Evolutionary conservation across 2,113 vertebrate species (phyloP).

Genomic region (Bufo bufo): DNA sequence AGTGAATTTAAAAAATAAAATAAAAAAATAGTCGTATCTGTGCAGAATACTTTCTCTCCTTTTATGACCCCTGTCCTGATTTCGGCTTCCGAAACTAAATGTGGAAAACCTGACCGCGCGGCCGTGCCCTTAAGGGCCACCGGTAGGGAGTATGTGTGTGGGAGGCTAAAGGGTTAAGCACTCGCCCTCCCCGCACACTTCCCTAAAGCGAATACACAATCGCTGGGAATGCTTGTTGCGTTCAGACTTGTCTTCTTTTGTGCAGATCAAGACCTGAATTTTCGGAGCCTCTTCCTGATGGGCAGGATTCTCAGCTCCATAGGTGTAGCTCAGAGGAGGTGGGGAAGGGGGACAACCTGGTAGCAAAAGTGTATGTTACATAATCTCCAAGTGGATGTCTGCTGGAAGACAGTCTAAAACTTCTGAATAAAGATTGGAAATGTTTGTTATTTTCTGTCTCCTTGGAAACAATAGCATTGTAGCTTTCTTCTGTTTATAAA

Average conservation of each 20-base stretch:
- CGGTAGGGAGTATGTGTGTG: neutral
- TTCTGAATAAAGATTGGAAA: neutral
- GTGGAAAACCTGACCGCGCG: too few species aligned
- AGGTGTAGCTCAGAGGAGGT: neutral
- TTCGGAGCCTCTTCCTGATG: neutral
- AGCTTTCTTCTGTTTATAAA: too few species aligned
- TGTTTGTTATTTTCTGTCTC: neutral
- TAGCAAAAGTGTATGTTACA: neutral
- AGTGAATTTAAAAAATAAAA: too few species aligned
- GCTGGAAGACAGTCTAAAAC: neutral
- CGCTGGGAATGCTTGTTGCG: conserved; percentile 33
- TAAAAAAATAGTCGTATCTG: too few species aligned
- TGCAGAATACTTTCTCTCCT: too few species aligned
- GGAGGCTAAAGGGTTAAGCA: neutral
- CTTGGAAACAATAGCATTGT: neutral
- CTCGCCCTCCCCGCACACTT: neutral
- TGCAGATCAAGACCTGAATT: conserved; percentile 26
- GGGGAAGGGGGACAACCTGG: neutral
- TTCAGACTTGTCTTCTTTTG: conserved; percentile 32
- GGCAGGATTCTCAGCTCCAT: neutral
- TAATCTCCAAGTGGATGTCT: neutral
- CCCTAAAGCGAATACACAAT: conserved; percentile 15
- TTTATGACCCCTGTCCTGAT: too few species aligned
- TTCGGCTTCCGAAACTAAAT: too few species aligned
- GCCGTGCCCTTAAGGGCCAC: neutral